These are phyloP conservation scores for Macrophya alboannulata DNA, from an alignment of 2,888 invertebrate genomes.

Conservation along the genomic window DNA sequence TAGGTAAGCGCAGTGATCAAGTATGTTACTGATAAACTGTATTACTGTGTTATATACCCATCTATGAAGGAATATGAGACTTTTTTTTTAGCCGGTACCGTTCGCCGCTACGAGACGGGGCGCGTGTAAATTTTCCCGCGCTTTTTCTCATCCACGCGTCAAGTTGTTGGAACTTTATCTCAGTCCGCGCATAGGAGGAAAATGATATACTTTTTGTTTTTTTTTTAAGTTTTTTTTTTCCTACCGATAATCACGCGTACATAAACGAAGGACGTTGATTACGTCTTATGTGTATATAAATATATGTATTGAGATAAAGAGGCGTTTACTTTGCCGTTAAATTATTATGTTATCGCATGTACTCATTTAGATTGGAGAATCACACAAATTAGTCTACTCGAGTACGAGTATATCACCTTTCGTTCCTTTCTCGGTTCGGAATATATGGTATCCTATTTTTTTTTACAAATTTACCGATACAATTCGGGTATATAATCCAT, in stretches of 20 bases:
- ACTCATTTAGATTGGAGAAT: not conserved
- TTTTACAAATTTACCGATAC: not conserved
- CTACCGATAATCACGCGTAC: not conserved
- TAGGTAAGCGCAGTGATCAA: not conserved
- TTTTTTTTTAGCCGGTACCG: too few relatives aligned
- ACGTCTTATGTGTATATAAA: not conserved
- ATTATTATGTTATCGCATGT: not conserved
- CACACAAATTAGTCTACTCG: not conserved
- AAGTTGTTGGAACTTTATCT: not conserved
- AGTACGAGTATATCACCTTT: not conserved
- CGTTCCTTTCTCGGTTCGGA: not conserved
- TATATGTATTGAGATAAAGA: not conserved
- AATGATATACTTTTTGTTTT: not conserved
- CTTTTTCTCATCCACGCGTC: not conserved
- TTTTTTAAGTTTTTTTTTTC: not conserved
- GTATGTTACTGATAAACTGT: too few relatives aligned
- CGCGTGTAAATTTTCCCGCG: constrained; percentile 2
- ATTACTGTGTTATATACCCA: too few relatives aligned
- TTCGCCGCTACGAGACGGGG: not conserved
- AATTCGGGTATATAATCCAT: not conserved
- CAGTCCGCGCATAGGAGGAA: not conserved
- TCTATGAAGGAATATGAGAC: too few relatives aligned
- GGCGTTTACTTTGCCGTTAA: not conserved
- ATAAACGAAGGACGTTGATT: not conserved
- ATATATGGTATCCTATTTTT: too few relatives aligned